A percentile compares a stretch with the other conserved stretches of the same genome.
Evolutionary conservation across 1,140 invertebrate species (phyloP).

Genomic region (Elysia chlorotica): DNA sequence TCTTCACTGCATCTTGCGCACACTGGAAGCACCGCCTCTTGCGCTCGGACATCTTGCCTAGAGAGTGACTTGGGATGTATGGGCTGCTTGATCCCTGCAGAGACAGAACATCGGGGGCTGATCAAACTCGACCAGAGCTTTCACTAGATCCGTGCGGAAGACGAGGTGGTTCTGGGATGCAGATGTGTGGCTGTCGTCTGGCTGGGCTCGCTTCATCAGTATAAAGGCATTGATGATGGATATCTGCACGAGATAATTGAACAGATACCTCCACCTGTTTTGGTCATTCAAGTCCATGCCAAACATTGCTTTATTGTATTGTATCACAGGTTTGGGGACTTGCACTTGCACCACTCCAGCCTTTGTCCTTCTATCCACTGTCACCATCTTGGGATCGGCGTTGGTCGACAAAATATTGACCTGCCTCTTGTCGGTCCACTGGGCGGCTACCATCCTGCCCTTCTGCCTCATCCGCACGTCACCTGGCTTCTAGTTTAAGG

Average conservation of each 20-base stretch:
- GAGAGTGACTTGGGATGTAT: too few relatives aligned
- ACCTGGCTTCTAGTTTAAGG: not conserved
- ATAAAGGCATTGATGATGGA: constrained; percentile 10
- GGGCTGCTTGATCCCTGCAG: too few relatives aligned
- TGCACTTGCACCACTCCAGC: not conserved
- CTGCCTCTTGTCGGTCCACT: not conserved
- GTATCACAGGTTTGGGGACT: not conserved
- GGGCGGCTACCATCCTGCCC: not conserved
- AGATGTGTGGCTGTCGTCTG: not conserved
- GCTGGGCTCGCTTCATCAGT: not conserved
- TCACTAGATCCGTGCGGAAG: too few relatives aligned
- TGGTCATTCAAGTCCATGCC: constrained; percentile 18
- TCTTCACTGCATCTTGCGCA: too few relatives aligned
- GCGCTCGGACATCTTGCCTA: too few relatives aligned
- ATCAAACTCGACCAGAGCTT: too few relatives aligned
- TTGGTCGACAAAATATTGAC: not conserved
- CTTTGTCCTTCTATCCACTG: not conserved
- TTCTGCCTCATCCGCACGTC: not conserved
- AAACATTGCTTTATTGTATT: constrained; percentile 5
- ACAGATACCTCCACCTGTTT: constrained; percentile 9
- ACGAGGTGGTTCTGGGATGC: not conserved
- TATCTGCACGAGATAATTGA: constrained; percentile 2
- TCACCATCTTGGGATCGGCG: not conserved
- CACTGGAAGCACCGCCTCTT: too few relatives aligned
- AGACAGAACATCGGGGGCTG: too few relatives aligned